Conservation (phyloP, 2,888 invertebrate species). For the Branchipolynoe longqiensis region DNA sequence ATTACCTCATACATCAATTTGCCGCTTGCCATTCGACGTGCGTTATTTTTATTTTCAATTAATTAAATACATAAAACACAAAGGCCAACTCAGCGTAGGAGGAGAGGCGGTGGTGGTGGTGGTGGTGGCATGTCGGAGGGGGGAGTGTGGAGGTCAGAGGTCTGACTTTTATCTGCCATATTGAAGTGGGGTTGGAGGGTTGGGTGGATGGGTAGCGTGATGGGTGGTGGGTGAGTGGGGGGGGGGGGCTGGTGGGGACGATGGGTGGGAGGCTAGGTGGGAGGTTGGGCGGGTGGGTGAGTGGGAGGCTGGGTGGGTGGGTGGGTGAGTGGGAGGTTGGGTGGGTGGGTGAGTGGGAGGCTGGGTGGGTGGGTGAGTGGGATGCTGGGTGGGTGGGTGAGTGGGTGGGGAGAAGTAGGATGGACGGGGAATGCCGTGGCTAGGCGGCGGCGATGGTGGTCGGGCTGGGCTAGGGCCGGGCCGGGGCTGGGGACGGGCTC, state of each 20-base stretch:
- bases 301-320: not conserved
- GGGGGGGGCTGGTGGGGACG: not conserved
- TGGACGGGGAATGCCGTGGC: not conserved
- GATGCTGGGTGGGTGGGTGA: too few species aligned
- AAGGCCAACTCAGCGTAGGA: too few species aligned
- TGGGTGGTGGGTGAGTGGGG: not conserved
- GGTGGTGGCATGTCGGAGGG: too few species aligned
- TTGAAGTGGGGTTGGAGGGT: not conserved
- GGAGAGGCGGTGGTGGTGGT: too few species aligned
- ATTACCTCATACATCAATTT: not conserved
- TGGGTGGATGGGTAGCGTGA: not conserved
- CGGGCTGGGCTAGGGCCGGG: too few species aligned
- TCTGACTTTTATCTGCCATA: not conserved
- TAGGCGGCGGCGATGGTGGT: not conserved
- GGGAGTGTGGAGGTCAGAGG: too few species aligned
- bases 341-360: not conserved
- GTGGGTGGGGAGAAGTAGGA: not conserved
- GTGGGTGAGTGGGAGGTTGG: too few species aligned
- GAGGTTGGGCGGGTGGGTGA: not conserved
- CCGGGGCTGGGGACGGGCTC: not conserved
- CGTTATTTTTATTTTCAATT: constrained; percentile 11
- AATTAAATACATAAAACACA: constrained; percentile 25
- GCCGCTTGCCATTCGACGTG: not conserved
- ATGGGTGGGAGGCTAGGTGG: not conserved
- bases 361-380: not conserved